These are phyloP conservation scores for Automeris io DNA, from an alignment of 2,888 invertebrate genomes.

Conservation along the genomic window DNA sequence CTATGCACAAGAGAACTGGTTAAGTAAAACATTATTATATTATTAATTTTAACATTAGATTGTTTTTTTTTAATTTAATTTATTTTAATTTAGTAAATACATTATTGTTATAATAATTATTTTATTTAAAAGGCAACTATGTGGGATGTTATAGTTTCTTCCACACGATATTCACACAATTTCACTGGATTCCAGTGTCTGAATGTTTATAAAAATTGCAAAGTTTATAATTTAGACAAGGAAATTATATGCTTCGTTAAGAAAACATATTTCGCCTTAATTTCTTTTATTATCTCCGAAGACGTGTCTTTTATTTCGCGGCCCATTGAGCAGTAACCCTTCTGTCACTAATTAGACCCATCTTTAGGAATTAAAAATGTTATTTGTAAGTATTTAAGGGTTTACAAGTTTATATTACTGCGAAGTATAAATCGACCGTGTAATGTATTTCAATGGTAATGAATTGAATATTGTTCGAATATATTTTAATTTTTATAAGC, in stretches of 20 bases:
- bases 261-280: conserved; percentile 12
- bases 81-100: too few relatives aligned
- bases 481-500: too few relatives aligned
- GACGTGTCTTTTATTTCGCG: conserved; percentile 48
- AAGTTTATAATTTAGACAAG: not conserved
- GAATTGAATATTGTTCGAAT: too few relatives aligned
- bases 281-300: conserved; percentile 41
- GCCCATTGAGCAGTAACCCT: conserved; percentile 57
- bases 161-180: too few relatives aligned
- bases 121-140: too few relatives aligned
- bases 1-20: conserved; percentile 75
- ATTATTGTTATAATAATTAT: too few relatives aligned
- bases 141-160: too few relatives aligned
- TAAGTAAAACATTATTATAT: conserved; percentile 33
- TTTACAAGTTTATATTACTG: conserved; percentile 54
- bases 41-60: conserved; percentile 5
- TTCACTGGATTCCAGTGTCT: too few relatives aligned
- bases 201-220: not conserved
- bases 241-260: not conserved
- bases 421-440: conserved; percentile 47
- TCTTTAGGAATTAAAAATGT: conserved; percentile 56
- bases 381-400: conserved; percentile 43
- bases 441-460: conserved; percentile 35
- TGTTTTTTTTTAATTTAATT: conserved; percentile 4
- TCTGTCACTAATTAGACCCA: conserved; percentile 55